Evolutionary conservation across 1,140 invertebrate genomes (phyloP).

Genomic region (Caligus rogercresseyi): DNA sequence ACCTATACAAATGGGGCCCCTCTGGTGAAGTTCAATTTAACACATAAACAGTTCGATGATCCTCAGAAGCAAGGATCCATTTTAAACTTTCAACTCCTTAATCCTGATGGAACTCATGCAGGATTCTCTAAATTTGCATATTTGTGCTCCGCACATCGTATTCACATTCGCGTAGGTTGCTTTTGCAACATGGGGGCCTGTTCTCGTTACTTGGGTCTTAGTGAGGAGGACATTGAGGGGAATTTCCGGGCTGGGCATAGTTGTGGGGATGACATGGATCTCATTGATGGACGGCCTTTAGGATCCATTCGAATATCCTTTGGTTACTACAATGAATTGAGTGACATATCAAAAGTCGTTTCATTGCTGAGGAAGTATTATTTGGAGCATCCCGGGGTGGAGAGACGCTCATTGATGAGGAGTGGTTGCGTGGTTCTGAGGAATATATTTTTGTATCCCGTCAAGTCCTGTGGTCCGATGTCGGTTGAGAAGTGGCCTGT

Average conservation of each 20-base stretch:
- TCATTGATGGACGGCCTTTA: constrained; percentile 72
- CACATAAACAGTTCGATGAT: constrained; percentile 45
- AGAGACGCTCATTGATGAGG: constrained; percentile 25
- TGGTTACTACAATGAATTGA: constrained; percentile 64
- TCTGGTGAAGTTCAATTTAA: constrained; percentile 42
- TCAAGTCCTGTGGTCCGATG: constrained; percentile 76
- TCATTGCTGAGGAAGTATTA: constrained; percentile 49
- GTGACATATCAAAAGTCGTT: constrained; percentile 52
- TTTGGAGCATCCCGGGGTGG: constrained; percentile 22
- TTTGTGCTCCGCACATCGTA: constrained; percentile 64
- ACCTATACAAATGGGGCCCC: constrained; percentile 53
- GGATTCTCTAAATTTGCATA: constrained; percentile 76
- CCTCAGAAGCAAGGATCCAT: constrained; percentile 53
- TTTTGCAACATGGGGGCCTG: constrained; percentile 94
- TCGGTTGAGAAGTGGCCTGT: constrained; percentile 46
- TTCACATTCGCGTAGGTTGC: constrained; percentile 76
- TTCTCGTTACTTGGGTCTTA: constrained; percentile 54
- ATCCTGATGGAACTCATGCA: constrained; percentile 54
- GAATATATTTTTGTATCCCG: constrained; percentile 62
- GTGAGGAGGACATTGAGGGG: constrained; percentile 30
- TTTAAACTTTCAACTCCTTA: constrained; percentile 69
- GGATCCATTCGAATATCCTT: constrained; percentile 81
- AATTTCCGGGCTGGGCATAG: constrained; percentile 56
- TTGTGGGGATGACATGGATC: constrained; percentile 73
- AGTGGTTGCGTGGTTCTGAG: constrained; percentile 26